Percentiles rank a stretch among this genome's conserved stretches.
Evolutionary conservation across 2,113 vertebrate genomes (phyloP).

Genomic region (Struthio camelus): DNA sequence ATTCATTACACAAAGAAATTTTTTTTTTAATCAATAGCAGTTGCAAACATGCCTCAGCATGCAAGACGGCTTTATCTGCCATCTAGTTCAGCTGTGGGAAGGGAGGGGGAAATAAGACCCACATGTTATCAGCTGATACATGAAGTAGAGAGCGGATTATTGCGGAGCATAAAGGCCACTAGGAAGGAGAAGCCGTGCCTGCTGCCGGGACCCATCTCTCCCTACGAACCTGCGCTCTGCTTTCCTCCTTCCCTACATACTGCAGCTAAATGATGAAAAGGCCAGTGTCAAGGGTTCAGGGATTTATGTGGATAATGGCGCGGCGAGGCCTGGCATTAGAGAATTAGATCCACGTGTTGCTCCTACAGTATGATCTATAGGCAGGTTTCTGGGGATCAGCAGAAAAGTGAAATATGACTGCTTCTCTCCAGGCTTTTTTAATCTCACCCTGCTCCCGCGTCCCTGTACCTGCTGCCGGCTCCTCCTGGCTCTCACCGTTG

Average conservation of each 20-base stretch:
- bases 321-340: not conserved
- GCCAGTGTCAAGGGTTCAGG: not conserved
- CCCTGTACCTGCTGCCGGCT: not conserved
- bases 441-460: not conserved
- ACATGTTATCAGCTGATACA: not conserved
- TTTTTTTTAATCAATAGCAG: not conserved
- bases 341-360: not conserved
- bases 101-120: not conserved
- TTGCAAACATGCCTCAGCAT: not conserved
- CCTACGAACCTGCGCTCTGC: not conserved
- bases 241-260: not conserved
- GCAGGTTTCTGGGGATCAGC: not conserved
- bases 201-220: not conserved
- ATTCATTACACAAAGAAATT: not conserved
- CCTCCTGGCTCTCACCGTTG: not conserved
- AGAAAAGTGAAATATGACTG: not conserved
- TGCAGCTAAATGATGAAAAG: not conserved
- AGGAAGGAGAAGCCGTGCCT: not conserved
- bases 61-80: not conserved
- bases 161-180: not conserved
- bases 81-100: not conserved
- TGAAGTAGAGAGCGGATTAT: not conserved
- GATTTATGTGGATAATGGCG: not conserved
- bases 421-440: not conserved
- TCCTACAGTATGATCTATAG: not conserved